Conservation (phyloP, 2,888 invertebrate genomes). For the Tipula helvola region DNA sequence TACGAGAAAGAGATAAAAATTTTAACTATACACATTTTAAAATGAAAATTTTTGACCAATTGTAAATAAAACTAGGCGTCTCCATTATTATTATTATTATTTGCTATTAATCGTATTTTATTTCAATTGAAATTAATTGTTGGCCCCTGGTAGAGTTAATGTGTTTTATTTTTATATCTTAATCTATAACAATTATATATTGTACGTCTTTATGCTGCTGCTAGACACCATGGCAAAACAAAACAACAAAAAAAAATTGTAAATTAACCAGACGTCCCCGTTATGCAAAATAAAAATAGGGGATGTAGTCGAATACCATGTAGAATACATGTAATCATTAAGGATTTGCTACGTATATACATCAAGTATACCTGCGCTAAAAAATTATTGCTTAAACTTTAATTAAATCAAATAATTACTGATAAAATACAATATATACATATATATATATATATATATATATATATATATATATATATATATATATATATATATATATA, state of each 20-base stretch:
- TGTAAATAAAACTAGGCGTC: slow-evolving; percentile 4
- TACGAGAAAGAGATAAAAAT: background rate
- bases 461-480: too few relatives aligned
- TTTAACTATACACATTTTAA: background rate
- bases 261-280: background rate
- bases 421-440: background rate
- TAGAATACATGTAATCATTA: background rate
- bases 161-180: background rate
- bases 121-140: background rate
- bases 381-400: background rate
- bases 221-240: background rate
- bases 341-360: background rate
- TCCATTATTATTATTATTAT: background rate
- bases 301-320: background rate
- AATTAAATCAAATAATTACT: slow-evolving; percentile 4
- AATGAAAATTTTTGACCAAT: background rate
- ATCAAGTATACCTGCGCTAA: background rate
- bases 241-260: background rate
- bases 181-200: background rate
- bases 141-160: background rate
- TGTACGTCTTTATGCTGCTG: background rate
- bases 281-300: background rate
- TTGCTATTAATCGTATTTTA: background rate
- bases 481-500: too few relatives aligned
- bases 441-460: too few relatives aligned